Percentiles rank a stretch among this genome's conserved stretches.
These are phyloP conservation scores for Sinopyrophorus schimmeli DNA, from an alignment of 2,888 invertebrate species.

Conservation along the genomic window DNA sequence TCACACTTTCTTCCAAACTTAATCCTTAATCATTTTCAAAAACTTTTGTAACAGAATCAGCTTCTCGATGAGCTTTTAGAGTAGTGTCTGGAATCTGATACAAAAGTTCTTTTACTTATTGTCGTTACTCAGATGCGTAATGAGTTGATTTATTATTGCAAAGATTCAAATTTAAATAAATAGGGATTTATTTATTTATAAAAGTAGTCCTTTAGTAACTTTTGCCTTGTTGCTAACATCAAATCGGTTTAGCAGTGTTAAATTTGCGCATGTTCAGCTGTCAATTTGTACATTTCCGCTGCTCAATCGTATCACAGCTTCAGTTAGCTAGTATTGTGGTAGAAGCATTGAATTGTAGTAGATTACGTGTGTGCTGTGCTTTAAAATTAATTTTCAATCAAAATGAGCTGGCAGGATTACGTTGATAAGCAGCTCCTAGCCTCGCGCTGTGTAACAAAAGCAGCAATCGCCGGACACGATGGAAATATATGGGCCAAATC, in stretches of 20 bases:
- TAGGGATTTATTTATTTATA: too few relatives aligned
- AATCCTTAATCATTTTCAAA: too few relatives aligned
- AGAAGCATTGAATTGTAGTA: slow-evolving; percentile 38
- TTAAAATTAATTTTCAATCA: slow-evolving; percentile 49
- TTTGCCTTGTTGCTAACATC: slow-evolving; percentile 16
- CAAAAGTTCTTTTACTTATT: too few relatives aligned
- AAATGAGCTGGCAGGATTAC: slow-evolving; percentile 98
- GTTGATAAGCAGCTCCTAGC: slow-evolving; percentile 96
- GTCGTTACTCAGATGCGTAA: too few relatives aligned
- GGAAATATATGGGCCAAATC: slow-evolving; percentile 95
- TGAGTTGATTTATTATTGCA: too few relatives aligned
- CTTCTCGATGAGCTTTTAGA: too few relatives aligned
- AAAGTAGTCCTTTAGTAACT: too few relatives aligned
- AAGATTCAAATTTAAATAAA: too few relatives aligned
- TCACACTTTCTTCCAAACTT: too few relatives aligned
- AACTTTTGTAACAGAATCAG: too few relatives aligned
- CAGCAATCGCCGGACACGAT: slow-evolving; percentile 93
- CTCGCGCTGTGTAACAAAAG: slow-evolving; percentile 92
- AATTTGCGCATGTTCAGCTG: slow-evolving; percentile 42
- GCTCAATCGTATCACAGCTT: slow-evolving; percentile 38
- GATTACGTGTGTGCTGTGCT: slow-evolving; percentile 50
- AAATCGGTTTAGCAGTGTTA: slow-evolving; percentile 9
- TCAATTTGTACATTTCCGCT: slow-evolving; percentile 47
- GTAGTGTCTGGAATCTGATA: too few relatives aligned
- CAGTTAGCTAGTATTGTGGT: slow-evolving; percentile 46